Evolutionary conservation across 2,888 invertebrate species (phyloP), one percentile per base, ranked within the genome.

Genomic region (Andrena minutula): DNA sequence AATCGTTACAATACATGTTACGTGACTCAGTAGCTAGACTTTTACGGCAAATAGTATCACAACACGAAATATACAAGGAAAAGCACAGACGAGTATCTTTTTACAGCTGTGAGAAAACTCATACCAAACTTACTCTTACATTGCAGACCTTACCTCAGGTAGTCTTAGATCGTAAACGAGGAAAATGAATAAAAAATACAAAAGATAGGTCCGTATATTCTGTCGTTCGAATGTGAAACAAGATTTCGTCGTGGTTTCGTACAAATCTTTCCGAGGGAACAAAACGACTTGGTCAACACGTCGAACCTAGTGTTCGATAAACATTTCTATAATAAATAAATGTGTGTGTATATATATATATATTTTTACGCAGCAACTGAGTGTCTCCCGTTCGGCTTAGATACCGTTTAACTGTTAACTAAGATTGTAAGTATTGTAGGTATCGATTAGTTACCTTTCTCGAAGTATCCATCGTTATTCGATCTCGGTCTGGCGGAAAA

Each of bases 31-130:
- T 89, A 88, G 84, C 85, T 89, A 89, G 89, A 89, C 88, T 89
- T 89, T 90, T 90, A 92, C 91, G 91, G 91, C 89, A 89, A 88
- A 90, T 90, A 87, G 90, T 92, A 92, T 92, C 91, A 92, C 92
- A 92, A 93, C 92, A 93, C 90, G 91, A 91, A 93, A 91, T 93
- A 90, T 92, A 91, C 91, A 90, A 83, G 84, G 12, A 79, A 81
- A 88, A 88, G 88, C 88, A 82, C 82, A 83, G 79, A 76, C 74
- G 88, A 85, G 76, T 79, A 71, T 73, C 69, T 76, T 75, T 80
- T 86, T 88, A 88, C 86, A 87, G 72, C 72, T 78, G 68, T 72
- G 75, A 47, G 68, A 64, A 68, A 77, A 82, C 72, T 71, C 51
- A 75, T 78, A 35, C 68, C 73, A 41, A 58, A 56, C 56, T 73